Evolutionary conservation across 1,140 invertebrate genomes (phyloP).

Genomic region (Alviniconcha marisindica): DNA sequence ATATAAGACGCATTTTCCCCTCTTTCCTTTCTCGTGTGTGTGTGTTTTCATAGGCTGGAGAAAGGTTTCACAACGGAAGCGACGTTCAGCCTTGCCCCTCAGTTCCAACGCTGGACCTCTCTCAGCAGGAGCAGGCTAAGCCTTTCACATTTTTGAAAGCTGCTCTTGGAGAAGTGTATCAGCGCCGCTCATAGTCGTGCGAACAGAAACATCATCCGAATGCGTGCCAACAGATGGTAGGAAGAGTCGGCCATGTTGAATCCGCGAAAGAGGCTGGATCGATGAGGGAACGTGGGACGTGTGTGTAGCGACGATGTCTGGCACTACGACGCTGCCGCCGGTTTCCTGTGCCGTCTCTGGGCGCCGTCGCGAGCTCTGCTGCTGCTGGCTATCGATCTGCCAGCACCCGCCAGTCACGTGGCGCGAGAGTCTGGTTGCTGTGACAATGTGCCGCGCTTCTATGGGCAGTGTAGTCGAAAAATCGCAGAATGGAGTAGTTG

Average conservation of each 20-base stretch:
- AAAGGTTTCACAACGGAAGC: too few relatives aligned
- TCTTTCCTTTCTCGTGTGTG: neutral
- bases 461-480: too few relatives aligned
- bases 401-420: neutral
- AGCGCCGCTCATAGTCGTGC: neutral
- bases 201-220: neutral
- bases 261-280: neutral
- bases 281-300: neutral
- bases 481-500: too few relatives aligned
- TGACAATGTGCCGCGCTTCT: neutral
- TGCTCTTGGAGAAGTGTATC: neutral
- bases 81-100: neutral
- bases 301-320: neutral
- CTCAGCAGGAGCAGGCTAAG: neutral
- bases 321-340: neutral
- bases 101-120: neutral
- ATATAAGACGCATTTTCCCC: too few relatives aligned
- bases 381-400: neutral
- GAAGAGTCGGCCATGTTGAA: conserved; percentile 6
- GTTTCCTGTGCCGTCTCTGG: neutral
- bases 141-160: neutral
- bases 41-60: too few relatives aligned
- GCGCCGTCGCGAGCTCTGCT: neutral
- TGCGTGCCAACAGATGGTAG: neutral
- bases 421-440: neutral